Evolutionary conservation across 2,113 vertebrate genomes (phyloP), one percentile per base, ranked within the genome.

Genomic region (Puffinus mauretanicus): DNA sequence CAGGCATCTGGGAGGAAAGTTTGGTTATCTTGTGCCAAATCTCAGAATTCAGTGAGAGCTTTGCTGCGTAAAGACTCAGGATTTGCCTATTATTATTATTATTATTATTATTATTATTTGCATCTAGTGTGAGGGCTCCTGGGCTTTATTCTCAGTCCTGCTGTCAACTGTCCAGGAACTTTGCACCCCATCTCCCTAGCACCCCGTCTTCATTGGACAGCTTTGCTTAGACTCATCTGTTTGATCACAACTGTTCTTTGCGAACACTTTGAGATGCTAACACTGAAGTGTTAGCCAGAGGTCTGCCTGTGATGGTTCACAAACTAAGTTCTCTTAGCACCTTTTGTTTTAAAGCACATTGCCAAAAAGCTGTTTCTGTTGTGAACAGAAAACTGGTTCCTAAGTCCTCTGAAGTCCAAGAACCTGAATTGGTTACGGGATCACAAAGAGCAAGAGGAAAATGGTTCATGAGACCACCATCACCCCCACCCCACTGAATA

Each of bases 141-240:
- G 27, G 67, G 20, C 38, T 61, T n/a, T 42, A 11, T 54, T 67
- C 55, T 57, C 44, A 57, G 67, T 32, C 36, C 51, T 34, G 36
- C 57, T 49, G 36, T 21, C 55, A 21, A 2, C 26, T 30, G 24
- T 13, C 36, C 42, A 22, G 21, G 62, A 36, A 27, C 18, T 36
- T 42, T 76, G 70, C 49, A 30, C 22, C 6, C 58, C 49, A 30
- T 20, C 49, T 38, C 15, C n/a, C n/a, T 26, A 36, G 47, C 25
- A 17, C 19, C 24, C 18, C 0, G 1, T 20, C 24, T 72, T 49
- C n/a, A 4, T 1, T 17, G 26, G 10, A 29, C 30, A 44, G 44
- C 78, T 60, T 66, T 52, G 55, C 55, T 61, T 25, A 11, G 57
- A 27, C 47, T 54, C 52, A 26, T 29, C 57, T 19, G 8, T 44